Evolutionary conservation across 2,888 invertebrate species (phyloP).

Genomic region (Podabrus alpinus): DNA sequence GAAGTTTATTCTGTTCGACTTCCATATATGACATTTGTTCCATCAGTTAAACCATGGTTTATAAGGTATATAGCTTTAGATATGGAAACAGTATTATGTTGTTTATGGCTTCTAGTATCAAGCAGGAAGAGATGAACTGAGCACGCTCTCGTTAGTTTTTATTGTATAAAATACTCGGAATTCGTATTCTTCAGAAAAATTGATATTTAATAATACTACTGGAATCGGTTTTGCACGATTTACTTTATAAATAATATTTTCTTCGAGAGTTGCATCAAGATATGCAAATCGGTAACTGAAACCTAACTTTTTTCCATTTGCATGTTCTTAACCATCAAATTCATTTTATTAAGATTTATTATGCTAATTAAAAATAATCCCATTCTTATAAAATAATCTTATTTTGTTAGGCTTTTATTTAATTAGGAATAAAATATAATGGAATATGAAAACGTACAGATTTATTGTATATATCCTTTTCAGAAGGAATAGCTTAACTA

Average conservation of each 20-base stretch:
- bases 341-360: background rate
- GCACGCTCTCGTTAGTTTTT: slow-evolving; percentile 54
- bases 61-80: slow-evolving; percentile 32
- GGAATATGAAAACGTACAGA: background rate
- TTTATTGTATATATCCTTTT: background rate
- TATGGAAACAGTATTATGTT: slow-evolving; percentile 34
- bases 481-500: slow-evolving; percentile 22
- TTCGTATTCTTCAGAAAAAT: slow-evolving; percentile 26
- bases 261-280: background rate
- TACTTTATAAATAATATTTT: slow-evolving; percentile 16
- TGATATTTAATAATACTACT: slow-evolving; percentile 20
- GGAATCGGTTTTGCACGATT: slow-evolving; percentile 26
- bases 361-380: background rate
- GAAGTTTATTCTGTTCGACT: slow-evolving; percentile 28
- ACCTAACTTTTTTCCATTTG: too few species aligned
- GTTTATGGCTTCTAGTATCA: slow-evolving; percentile 33
- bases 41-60: slow-evolving; percentile 32
- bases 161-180: slow-evolving; percentile 50
- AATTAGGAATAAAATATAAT: background rate
- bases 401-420: background rate
- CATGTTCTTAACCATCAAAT: background rate
- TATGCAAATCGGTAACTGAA: background rate
- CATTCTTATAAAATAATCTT: background rate
- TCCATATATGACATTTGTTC: slow-evolving; percentile 34
- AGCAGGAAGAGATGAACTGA: slow-evolving; percentile 35